Conservation (phyloP, 2,113 vertebrate genomes). For the Mionectes macconnelli region DNA sequence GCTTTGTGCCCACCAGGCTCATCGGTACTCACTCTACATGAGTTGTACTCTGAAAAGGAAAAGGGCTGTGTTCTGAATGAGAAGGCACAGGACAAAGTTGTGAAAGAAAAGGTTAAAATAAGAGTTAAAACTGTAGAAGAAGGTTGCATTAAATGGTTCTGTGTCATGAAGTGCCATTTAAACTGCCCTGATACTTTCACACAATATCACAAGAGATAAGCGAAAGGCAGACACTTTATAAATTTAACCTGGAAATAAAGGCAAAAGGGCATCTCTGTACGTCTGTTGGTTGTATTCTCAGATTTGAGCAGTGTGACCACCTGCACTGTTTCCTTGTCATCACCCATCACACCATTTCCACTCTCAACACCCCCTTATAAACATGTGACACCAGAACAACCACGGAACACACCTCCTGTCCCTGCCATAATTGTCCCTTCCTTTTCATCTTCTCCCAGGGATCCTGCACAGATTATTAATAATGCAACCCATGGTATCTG, state of each 20-base stretch:
- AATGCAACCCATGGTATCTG: not conserved
- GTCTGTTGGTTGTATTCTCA: not conserved
- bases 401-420: not conserved
- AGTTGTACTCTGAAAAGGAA: not conserved
- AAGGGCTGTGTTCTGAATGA: not conserved
- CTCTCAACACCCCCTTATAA: not conserved
- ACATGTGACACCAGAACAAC: not conserved
- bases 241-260: not conserved
- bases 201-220: not conserved
- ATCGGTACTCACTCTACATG: not conserved
- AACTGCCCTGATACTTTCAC: not conserved
- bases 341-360: not conserved
- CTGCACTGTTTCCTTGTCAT: not conserved
- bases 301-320: not conserved
- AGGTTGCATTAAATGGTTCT: not conserved
- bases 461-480: not conserved
- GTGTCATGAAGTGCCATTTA: not conserved
- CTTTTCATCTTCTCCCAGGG: not conserved
- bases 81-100: not conserved
- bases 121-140: not conserved
- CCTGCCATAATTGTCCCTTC: not conserved
- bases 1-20: not conserved
- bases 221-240: not conserved
- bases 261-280: not conserved
- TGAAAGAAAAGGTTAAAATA: not conserved